Evolutionary conservation across 2,113 vertebrate genomes (phyloP).

Genomic region (Poeciliopsis occidentalis): DNA sequence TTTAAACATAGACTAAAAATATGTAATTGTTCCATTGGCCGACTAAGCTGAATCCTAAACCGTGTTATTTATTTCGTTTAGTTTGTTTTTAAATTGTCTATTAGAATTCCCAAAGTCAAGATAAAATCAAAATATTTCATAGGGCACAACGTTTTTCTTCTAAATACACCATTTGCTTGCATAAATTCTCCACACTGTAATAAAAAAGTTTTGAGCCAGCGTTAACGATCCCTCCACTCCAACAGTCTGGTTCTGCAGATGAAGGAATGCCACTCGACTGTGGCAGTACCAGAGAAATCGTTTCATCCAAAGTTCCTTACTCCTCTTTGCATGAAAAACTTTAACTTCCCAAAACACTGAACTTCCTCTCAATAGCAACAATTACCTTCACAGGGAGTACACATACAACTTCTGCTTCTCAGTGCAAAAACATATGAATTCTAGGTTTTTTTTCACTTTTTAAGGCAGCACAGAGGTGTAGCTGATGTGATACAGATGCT

Average conservation of each 20-base stretch:
- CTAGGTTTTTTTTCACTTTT: neutral
- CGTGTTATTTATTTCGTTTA: neutral
- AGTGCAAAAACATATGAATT: neutral
- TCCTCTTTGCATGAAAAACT: neutral
- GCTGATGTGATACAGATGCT: neutral
- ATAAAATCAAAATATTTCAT: neutral
- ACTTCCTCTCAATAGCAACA: neutral
- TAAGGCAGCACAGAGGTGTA: neutral
- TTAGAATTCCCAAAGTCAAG: neutral
- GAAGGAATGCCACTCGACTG: neutral
- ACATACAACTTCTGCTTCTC: neutral
- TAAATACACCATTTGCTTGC: neutral
- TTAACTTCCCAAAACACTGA: neutral
- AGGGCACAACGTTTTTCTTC: neutral
- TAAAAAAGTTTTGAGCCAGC: neutral
- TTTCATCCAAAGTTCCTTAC: neutral
- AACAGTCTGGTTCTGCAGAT: neutral
- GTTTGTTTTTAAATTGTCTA: neutral
- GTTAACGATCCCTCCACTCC: neutral
- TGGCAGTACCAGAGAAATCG: neutral
- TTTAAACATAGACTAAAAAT: too few relatives aligned
- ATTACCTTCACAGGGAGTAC: neutral
- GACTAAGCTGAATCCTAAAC: neutral
- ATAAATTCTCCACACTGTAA: neutral
- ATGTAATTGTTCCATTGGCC: neutral